Conservation (phyloP, 2,888 invertebrate genomes). For the Marasmarcha lunaedactyla region DNA sequence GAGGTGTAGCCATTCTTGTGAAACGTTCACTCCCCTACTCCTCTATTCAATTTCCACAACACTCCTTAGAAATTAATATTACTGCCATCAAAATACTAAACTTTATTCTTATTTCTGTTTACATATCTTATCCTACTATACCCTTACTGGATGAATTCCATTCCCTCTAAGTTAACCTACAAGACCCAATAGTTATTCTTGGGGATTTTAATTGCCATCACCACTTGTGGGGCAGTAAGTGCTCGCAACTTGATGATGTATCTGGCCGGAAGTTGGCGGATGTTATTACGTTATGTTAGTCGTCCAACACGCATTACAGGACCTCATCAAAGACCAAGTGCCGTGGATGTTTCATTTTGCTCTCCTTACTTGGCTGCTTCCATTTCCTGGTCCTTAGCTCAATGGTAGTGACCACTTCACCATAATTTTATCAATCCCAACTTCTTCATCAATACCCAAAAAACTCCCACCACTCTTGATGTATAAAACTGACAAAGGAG, state of each 20-base stretch:
- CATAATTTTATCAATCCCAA: slow-evolving; percentile 1
- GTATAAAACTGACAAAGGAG: neutral
- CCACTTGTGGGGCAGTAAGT: slow-evolving; percentile 8
- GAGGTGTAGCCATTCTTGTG: slow-evolving; percentile 8
- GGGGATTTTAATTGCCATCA: slow-evolving; percentile 11
- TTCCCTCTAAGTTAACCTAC: slow-evolving; percentile 6
- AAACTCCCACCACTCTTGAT: neutral
- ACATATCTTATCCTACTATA: slow-evolving; percentile 7
- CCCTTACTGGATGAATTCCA: slow-evolving; percentile 3
- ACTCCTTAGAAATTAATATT: slow-evolving; percentile 1
- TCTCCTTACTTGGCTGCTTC: slow-evolving; percentile 3
- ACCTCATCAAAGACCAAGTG: slow-evolving; percentile 7
- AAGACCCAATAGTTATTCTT: slow-evolving; percentile 6
- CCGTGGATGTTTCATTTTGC: slow-evolving; percentile 6
- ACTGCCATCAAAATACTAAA: slow-evolving; percentile 6
- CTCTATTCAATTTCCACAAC: slow-evolving; percentile 6
- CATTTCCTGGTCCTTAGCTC: neutral
- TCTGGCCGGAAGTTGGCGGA: slow-evolving; percentile 7
- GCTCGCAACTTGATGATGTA: slow-evolving; percentile 4
- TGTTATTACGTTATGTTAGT: slow-evolving; percentile 7
- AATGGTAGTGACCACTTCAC: slow-evolving; percentile 5
- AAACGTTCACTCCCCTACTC: slow-evolving; percentile 4
- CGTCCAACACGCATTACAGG: slow-evolving; percentile 6
- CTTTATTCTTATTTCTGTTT: slow-evolving; percentile 7
- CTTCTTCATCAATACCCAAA: neutral